Conservation (phyloP, 1,140 invertebrate genomes). For the Vanessa tameamea region DNA sequence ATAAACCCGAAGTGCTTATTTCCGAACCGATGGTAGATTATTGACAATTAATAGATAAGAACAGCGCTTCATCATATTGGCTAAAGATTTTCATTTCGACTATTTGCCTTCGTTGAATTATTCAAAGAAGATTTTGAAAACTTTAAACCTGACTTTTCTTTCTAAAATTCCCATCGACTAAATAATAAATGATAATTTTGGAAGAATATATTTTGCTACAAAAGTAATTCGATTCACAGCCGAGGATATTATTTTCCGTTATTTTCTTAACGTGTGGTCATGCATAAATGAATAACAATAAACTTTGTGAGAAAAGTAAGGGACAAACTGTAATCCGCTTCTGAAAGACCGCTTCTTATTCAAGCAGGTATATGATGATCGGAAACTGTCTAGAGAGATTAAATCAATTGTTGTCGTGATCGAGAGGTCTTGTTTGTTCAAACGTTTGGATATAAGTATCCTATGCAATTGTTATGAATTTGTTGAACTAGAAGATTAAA, state of each 20-base stretch:
- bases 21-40: too few relatives aligned
- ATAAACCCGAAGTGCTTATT: too few relatives aligned
- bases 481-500: slow-evolving; percentile 7
- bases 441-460: slow-evolving; percentile 17
- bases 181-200: too few relatives aligned
- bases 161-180: too few relatives aligned
- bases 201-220: too few relatives aligned
- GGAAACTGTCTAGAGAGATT: slow-evolving; percentile 16
- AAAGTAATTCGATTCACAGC: not conserved
- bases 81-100: too few relatives aligned
- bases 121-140: too few relatives aligned
- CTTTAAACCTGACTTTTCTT: too few relatives aligned
- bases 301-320: not conserved
- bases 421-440: slow-evolving; percentile 14
- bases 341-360: not conserved
- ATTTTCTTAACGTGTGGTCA: not conserved
- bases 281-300: not conserved
- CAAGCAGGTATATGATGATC: slow-evolving; percentile 15
- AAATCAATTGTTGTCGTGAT: slow-evolving; percentile 13
- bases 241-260: not conserved
- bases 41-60: too few relatives aligned
- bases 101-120: too few relatives aligned
- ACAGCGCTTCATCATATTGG: too few relatives aligned
- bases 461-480: slow-evolving; percentile 8
- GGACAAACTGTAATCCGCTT: slow-evolving; percentile 14